Conservation (phyloP, 2,113 vertebrate genomes). For the Ascaphus truei region DNA sequence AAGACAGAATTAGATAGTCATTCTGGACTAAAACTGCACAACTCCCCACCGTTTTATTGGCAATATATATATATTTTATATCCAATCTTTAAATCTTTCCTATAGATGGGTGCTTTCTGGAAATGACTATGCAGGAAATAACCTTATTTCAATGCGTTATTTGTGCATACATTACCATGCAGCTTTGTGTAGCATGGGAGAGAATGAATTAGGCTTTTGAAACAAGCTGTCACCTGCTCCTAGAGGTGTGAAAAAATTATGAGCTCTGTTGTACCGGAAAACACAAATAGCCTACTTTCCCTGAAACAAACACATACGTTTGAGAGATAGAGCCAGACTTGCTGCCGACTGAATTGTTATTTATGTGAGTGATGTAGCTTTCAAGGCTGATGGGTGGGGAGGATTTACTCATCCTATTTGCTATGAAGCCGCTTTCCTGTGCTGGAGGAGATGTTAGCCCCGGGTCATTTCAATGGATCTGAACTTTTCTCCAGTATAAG, state of each 20-base stretch:
- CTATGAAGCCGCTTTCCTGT: no score
- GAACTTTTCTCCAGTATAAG: no score
- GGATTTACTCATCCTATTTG: conserved; percentile 9
- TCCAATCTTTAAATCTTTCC: conserved; percentile 21
- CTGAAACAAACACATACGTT: conserved; percentile 48
- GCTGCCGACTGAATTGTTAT: conserved; percentile 33
- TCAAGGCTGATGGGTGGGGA: background rate
- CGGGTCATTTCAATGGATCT: no score
- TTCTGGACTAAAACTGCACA: background rate
- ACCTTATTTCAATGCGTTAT: conserved; percentile 37
- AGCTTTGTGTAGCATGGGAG: conserved; percentile 28
- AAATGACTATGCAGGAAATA: conserved; percentile 30
- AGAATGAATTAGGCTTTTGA: conserved; percentile 46
- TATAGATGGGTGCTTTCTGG: conserved; percentile 10
- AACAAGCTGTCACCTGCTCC: conserved; percentile 62
- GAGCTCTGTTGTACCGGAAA: conserved; percentile 55
- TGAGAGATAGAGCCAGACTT: conserved; percentile 42
- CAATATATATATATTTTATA: conserved; percentile 18
- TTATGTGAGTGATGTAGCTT: conserved; percentile 36
- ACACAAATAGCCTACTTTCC: conserved; percentile 44
- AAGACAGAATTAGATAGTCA: conserved; percentile 23
- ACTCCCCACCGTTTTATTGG: conserved; percentile 20
- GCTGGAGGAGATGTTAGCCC: no score
- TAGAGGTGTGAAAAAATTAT: conserved; percentile 65
- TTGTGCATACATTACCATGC: conserved; percentile 42